Percentiles rank a stretch among this genome's conserved stretches.
These are phyloP conservation scores for Petromus typicus DNA, from an alignment of 2,113 vertebrate genomes.

Conservation along the genomic window DNA sequence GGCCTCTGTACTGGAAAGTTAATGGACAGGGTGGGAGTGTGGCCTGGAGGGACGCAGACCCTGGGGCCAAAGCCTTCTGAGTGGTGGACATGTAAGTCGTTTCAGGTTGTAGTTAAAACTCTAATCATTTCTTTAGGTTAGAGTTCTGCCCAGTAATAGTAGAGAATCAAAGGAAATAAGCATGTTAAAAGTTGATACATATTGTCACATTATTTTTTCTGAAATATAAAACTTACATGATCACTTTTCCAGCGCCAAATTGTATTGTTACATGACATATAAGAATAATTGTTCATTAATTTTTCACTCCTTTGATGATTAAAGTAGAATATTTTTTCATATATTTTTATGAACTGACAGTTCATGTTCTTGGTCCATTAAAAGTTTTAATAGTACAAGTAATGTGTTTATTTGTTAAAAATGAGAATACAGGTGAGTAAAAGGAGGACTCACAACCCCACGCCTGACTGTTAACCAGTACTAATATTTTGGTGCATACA, in stretches of 20 bases:
- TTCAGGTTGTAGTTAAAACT: not conserved
- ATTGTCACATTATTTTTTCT: not conserved
- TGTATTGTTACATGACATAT: not conserved
- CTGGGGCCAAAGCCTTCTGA: not conserved
- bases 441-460: not conserved
- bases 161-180: not conserved
- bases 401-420: conserved; percentile 34
- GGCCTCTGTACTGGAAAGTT: not conserved
- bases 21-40: not conserved
- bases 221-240: not conserved
- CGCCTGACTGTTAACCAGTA: not conserved
- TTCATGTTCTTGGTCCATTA: conserved; percentile 6
- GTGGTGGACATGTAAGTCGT: not conserved
- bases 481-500: not conserved
- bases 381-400: not conserved
- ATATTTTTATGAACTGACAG: not conserved
- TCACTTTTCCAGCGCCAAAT: not conserved
- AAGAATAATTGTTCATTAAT: not conserved
- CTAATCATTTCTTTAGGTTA: not conserved
- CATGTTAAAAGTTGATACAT: not conserved
- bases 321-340: not conserved
- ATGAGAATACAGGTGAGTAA: not conserved
- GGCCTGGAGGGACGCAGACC: not conserved
- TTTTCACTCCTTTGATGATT: conserved; percentile 2
- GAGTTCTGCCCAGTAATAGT: not conserved